phyloP scores from a whole-genome alignment of 2,888 invertebrate species.

The Pterostichus madidus region DNA sequence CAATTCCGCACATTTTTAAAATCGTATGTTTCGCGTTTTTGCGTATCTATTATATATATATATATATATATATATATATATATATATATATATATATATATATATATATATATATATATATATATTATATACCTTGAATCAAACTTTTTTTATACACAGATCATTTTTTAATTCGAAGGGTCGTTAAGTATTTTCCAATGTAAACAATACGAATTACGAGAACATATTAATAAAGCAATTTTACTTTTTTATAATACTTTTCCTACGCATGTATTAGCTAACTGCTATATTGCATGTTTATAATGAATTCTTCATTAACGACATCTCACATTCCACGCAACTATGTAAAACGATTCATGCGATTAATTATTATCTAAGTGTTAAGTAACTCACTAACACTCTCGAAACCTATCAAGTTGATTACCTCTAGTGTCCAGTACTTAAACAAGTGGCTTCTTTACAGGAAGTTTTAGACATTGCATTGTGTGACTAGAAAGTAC shows the following conservation, averaged over 20 bases:
- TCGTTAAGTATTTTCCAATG: no score
- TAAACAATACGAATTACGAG: not conserved
- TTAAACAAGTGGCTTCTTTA: slow-evolving; percentile 11
- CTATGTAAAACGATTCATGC: slow-evolving; percentile 28
- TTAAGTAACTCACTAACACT: slow-evolving; percentile 29
- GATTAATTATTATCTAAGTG: slow-evolving; percentile 28
- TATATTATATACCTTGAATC: no score
- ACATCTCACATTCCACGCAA: slow-evolving; percentile 7
- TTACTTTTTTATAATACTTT: slow-evolving; percentile 24
- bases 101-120: no score
- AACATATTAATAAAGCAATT: slow-evolving; percentile 5
- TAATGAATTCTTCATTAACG: slow-evolving; percentile 19
- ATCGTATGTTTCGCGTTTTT: no score
- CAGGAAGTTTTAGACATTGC: slow-evolving; percentile 16
- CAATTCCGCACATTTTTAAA: no score
- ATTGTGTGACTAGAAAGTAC: slow-evolving; percentile 37
- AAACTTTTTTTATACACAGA: no score
- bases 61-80: no score
- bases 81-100: no score
- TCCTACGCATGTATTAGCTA: slow-evolving; percentile 4
- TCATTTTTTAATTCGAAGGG: no score
- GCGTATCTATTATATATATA: no score
- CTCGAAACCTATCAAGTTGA: not conserved
- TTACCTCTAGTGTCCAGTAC: not conserved
- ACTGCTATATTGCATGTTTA: slow-evolving; percentile 27